These are phyloP conservation scores for Acleris emargana DNA, from an alignment of 2,888 invertebrate species.

Conservation along the genomic window DNA sequence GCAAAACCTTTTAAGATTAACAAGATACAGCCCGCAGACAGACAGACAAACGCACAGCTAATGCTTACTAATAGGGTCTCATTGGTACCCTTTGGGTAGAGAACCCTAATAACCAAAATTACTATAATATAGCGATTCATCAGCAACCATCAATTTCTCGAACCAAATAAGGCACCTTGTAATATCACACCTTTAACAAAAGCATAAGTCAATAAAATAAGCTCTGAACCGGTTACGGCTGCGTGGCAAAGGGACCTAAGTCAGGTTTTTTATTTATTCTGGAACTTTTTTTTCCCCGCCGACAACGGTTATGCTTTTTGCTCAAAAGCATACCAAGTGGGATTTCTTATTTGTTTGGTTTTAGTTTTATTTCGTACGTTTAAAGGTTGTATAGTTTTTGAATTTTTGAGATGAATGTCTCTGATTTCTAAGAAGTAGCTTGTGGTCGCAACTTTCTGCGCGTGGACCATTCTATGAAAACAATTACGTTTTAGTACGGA, in stretches of 20 bases:
- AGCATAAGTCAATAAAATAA: conserved; percentile 39
- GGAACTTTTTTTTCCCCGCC: conserved; percentile 38
- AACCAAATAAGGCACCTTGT: conserved; percentile 3
- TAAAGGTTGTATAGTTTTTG: conserved; percentile 28
- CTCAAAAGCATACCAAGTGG: conserved; percentile 39
- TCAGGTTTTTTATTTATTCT: conserved; percentile 38
- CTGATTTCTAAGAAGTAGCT: no score
- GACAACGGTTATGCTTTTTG: conserved; percentile 38
- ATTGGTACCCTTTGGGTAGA: no score
- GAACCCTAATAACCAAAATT: no score
- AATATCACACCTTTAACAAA: conserved; percentile 36
- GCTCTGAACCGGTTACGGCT: conserved; percentile 34
- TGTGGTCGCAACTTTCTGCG: no score
- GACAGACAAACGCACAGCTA: no score
- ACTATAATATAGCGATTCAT: no score
- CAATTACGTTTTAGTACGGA: no score
- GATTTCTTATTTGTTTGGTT: conserved; percentile 30
- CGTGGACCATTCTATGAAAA: no score
- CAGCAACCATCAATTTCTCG: neutral
- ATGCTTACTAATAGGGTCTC: no score
- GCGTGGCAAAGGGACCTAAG: conserved; percentile 38
- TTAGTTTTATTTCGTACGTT: neutral
- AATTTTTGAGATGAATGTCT: conserved; percentile 9
- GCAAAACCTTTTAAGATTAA: no score
- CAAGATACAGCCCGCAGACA: no score